Conservation (phyloP, 2,888 invertebrate species). For the Balanococcus diminutus region DNA sequence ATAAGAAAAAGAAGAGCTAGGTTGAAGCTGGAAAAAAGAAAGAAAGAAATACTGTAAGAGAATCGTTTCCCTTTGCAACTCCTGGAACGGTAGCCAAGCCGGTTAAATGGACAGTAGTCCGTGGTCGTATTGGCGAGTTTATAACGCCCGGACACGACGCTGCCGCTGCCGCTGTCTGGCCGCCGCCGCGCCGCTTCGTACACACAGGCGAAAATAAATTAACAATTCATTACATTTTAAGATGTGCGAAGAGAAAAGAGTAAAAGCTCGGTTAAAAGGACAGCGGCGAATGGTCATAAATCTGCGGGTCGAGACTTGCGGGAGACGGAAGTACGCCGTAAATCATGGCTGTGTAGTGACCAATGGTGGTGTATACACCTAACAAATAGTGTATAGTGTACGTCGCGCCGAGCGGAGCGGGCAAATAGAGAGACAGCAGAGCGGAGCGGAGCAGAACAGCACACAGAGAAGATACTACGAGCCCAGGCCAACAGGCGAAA, state of each 20-base stretch:
- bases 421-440: background rate
- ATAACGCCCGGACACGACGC: background rate
- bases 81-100: background rate
- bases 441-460: too few relatives aligned
- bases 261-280: conserved; percentile 52
- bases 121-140: background rate
- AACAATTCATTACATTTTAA: conserved; percentile 48
- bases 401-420: too few relatives aligned
- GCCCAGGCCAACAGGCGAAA: background rate
- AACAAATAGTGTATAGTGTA: conserved; percentile 22
- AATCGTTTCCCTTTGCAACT: background rate
- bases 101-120: conserved; percentile 6
- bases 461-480: background rate
- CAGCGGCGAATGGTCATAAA: conserved; percentile 45
- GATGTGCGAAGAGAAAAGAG: conserved; percentile 48
- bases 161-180: background rate
- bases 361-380: conserved; percentile 46
- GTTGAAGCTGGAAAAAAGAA: background rate
- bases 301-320: conserved; percentile 42
- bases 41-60: background rate
- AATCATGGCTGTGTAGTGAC: conserved; percentile 44
- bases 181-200: background rate
- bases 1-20: background rate
- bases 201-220: conserved; percentile 36
- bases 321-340: conserved; percentile 49